Evolutionary conservation across 2,113 vertebrate genomes (phyloP), one percentile per base, ranked within the genome.

Genomic region (Leptosomus discolor): DNA sequence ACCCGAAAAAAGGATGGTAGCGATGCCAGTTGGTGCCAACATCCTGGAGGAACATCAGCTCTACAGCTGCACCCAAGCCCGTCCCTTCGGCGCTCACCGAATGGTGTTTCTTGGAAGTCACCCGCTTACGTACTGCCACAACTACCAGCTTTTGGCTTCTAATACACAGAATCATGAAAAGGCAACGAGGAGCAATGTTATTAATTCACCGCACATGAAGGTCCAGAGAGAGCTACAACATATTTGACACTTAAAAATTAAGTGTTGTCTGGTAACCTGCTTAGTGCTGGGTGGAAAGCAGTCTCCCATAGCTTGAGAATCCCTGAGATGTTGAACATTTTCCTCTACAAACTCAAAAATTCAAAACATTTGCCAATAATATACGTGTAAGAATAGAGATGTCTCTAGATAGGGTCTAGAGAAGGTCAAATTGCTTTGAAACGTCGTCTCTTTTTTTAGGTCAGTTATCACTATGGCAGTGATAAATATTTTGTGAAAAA

Each of bases 401-500:
- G 90, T 87, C 93, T 93, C 39, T 73, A 71, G 69, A 94, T 68
- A 57, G 61, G 88, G 88, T 95, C 93, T 94, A 60, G 61, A 90
- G 88, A 57, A 90, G 96, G 96, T 97, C 96, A 96, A 88, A 97
- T 94, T 93, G 61, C 92, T 95, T 76, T 73, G 48, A 90, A 96
- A 92, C 48, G 9, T 82, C 0, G 3, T 30, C 61, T 95, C 96
- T 82, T 96, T 95, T 97, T 96, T 97, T 96, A 97, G 96, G 85
- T 51, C 57, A 82, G 73, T 79, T 96, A 97, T 97, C 94, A 90
- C 96, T 96, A 97, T 97, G 96, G 96, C 63, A 97, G 85, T 95
- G 92, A 96, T 96, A 96, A 97, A 97, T 94, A 97, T 96, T 97
- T 95, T 91, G 87, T 87, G 68, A 96, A 97, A 97, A 97, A 56